phyloP scores from a whole-genome alignment of 2,888 invertebrate genomes.

The Eulithis prunata region DNA sequence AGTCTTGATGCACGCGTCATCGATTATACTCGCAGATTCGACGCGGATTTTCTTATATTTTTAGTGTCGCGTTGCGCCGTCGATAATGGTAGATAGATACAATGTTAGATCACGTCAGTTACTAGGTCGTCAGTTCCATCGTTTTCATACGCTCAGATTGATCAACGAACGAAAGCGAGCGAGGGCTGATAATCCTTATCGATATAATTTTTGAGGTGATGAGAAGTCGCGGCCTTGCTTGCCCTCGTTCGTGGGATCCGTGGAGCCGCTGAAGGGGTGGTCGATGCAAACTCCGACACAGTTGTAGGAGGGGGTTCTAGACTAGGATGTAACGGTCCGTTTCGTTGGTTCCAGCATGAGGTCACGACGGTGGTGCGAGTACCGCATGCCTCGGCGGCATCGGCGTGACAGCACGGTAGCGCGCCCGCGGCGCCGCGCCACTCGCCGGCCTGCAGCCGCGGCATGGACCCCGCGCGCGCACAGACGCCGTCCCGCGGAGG shows the following conservation, averaged over 20 bases:
- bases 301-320: neutral
- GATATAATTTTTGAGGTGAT: no score
- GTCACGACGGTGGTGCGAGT: slow-evolving; percentile 76
- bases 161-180: no score
- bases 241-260: no score
- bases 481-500: slow-evolving; percentile 76
- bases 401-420: slow-evolving; percentile 81
- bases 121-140: neutral
- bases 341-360: slow-evolving; percentile 71
- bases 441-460: slow-evolving; percentile 76
- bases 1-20: neutral
- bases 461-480: slow-evolving; percentile 76
- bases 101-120: neutral
- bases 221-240: no score
- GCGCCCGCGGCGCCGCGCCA: slow-evolving; percentile 73
- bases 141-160: no score
- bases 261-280: no score
- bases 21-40: neutral
- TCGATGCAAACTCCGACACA: neutral
- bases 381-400: slow-evolving; percentile 55
- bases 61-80: neutral
- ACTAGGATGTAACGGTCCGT: neutral
- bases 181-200: no score
- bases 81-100: neutral
- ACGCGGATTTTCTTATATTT: no score